A percentile compares a stretch with the other conserved stretches of the same genome.
phyloP scores from a whole-genome alignment of 2,797 vertebrate species.

The Sebastes diaconus region DNA sequence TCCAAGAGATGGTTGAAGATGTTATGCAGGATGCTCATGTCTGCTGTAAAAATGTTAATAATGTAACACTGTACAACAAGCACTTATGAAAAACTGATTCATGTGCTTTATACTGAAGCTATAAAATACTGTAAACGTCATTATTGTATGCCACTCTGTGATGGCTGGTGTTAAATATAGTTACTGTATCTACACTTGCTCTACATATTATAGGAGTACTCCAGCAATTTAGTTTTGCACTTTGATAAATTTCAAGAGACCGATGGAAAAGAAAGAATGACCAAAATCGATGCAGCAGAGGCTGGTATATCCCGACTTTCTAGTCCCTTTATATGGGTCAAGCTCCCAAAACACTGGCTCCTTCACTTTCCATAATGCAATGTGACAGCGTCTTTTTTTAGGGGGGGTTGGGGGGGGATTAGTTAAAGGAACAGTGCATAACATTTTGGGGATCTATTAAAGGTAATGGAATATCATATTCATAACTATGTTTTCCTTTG shows the following conservation, averaged over 20 bases:
- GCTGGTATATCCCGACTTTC: not conserved
- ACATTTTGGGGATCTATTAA: too few relatives aligned
- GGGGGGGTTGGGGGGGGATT: too few relatives aligned
- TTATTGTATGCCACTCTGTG: not conserved
- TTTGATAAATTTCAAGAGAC: not conserved
- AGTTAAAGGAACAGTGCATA: too few relatives aligned
- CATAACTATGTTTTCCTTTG: too few relatives aligned
- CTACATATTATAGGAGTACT: not conserved
- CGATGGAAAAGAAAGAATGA: not conserved
- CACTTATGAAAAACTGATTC: not conserved
- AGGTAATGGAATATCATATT: too few relatives aligned
- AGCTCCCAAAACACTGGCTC: not conserved
- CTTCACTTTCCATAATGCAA: not conserved
- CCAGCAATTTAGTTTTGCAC: not conserved
- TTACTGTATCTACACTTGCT: not conserved
- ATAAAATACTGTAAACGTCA: not conserved
- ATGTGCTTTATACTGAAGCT: not conserved
- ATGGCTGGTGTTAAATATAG: not conserved
- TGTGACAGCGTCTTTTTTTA: not conserved
- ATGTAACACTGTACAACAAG: not conserved
- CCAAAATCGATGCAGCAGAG: not conserved
- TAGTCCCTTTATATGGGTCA: not conserved
- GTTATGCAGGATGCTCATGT: not conserved
- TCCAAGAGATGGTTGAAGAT: slow-evolving; percentile 4
- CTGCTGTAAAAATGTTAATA: not conserved